These are phyloP conservation scores for Dinoponera quadriceps DNA, from an alignment of 1,140 invertebrate species.

Conservation along the genomic window DNA sequence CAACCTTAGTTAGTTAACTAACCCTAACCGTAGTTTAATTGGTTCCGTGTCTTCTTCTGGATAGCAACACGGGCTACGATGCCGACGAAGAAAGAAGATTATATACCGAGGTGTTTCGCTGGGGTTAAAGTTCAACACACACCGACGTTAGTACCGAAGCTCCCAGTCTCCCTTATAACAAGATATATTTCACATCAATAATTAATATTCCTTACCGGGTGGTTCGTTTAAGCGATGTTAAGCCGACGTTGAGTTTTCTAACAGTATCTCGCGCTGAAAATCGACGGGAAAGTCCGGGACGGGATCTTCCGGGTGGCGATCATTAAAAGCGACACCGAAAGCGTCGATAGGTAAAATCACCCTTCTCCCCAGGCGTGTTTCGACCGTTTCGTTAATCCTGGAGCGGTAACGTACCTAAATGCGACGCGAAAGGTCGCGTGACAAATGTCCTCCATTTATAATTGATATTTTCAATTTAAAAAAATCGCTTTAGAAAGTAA, in stretches of 20 bases:
- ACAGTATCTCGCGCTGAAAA: not conserved
- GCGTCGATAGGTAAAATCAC: too few relatives aligned
- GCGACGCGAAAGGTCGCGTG: too few relatives aligned
- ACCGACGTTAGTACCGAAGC: not conserved
- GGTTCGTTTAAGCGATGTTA: not conserved
- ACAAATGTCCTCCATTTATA: too few relatives aligned
- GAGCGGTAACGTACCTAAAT: too few relatives aligned
- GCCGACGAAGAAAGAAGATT: slow-evolving; percentile 8
- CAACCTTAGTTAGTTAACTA: slow-evolving; percentile 43
- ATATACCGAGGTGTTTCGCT: slow-evolving; percentile 18
- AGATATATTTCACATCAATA: slow-evolving; percentile 16
- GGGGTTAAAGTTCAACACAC: slow-evolving; percentile 32
- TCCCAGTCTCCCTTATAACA: not conserved
- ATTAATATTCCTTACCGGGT: not conserved
- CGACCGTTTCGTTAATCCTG: too few relatives aligned
- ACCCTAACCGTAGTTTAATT: slow-evolving; percentile 41
- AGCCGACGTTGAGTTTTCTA: too few relatives aligned
- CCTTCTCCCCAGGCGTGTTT: too few relatives aligned
- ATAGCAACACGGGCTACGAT: slow-evolving; percentile 13
- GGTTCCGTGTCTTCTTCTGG: slow-evolving; percentile 15
- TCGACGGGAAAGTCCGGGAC: not conserved
- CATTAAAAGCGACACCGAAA: too few relatives aligned
- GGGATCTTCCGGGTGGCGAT: too few relatives aligned
- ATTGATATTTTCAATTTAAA: too few relatives aligned
- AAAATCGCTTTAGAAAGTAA: too few relatives aligned